Conservation (phyloP, 2,797 vertebrate genomes). For the Epinephelus malabaricus region DNA sequence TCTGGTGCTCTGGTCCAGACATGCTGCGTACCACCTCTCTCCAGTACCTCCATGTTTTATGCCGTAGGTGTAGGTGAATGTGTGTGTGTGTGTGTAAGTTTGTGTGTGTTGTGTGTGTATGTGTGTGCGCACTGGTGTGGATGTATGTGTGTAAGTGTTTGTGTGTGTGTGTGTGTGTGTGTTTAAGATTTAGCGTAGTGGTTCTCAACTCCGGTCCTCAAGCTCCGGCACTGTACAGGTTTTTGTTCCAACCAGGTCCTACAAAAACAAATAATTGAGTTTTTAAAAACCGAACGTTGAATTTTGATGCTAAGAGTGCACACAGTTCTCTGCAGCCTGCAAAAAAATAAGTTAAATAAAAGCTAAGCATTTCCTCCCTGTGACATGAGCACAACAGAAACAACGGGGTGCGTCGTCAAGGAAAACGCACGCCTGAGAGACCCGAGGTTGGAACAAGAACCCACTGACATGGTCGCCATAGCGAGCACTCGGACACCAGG, state of each 20-base stretch:
- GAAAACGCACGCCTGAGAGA: constrained; percentile 82
- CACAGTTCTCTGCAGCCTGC: constrained; percentile 84
- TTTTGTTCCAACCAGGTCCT: constrained; percentile 94
- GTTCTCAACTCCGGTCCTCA: constrained; percentile 93
- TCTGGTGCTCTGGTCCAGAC: constrained; percentile 85
- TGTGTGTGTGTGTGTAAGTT: constrained; percentile 58
- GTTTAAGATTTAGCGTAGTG: constrained; percentile 88
- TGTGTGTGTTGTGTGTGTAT: constrained; percentile 59
- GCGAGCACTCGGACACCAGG: constrained; percentile 74
- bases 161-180: constrained; percentile 61
- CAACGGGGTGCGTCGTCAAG: constrained; percentile 76
- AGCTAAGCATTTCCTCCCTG: constrained; percentile 79
- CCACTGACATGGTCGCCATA: constrained; percentile 79
- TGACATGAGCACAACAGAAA: constrained; percentile 87
- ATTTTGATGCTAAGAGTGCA: constrained; percentile 84
- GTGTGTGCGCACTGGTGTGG: constrained; percentile 49
- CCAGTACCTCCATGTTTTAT: constrained; percentile 86
- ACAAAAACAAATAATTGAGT: constrained; percentile 91
- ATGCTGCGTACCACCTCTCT: constrained; percentile 83
- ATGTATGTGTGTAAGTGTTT: constrained; percentile 48
- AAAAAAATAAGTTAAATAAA: constrained; percentile 82
- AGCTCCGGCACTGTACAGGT: constrained; percentile 91
- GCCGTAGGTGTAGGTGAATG: constrained; percentile 73
- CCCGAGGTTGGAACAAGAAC: constrained; percentile 92
- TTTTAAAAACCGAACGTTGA: constrained; percentile 85